These are phyloP conservation scores for Xestia rhomboidea DNA, from an alignment of 2,888 invertebrate species.

Conservation along the genomic window DNA sequence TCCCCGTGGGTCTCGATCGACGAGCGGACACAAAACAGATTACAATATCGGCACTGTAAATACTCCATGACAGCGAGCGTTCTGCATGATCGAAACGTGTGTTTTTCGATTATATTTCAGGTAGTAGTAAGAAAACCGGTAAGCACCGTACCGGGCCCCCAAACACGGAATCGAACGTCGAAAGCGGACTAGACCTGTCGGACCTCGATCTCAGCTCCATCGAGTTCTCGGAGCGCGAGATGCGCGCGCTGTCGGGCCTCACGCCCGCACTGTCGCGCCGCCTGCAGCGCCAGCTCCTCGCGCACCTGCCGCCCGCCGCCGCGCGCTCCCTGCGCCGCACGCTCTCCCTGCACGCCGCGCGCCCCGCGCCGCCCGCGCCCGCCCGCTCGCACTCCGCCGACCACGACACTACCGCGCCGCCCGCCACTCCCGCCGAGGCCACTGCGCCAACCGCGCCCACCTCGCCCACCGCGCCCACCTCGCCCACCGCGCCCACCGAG, in stretches of 20 bases:
- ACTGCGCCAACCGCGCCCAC: conserved; percentile 28
- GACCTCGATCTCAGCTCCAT: conserved; percentile 93
- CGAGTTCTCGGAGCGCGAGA: conserved; percentile 93
- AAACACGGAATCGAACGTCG: conserved; percentile 73
- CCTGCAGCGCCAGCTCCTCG: conserved; percentile 93
- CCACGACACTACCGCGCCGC: conserved; percentile 45
- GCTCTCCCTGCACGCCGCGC: conserved; percentile 87
- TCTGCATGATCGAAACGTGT: conserved; percentile 90
- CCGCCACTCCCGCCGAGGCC: conserved; percentile 65
- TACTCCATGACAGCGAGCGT: conserved; percentile 87
- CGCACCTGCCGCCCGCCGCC: conserved; percentile 93
- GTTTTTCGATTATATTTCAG: conserved; percentile 89
- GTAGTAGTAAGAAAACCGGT: conserved; percentile 86
- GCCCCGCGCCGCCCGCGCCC: conserved; percentile 71
- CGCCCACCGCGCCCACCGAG: no score
- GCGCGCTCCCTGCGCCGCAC: conserved; percentile 92
- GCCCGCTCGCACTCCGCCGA: conserved; percentile 79
- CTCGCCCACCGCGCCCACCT: not conserved
- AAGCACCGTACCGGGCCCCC: conserved; percentile 77
- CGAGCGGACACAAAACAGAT: conserved; percentile 57
- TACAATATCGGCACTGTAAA: conserved; percentile 81
- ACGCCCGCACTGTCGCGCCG: conserved; percentile 93
- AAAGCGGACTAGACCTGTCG: conserved; percentile 88
- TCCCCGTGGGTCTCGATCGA: conserved; percentile 49
- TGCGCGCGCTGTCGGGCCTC: conserved; percentile 92